These are phyloP conservation scores for Gallinago solitaria DNA, from an alignment of 2,797 vertebrate genomes.

Conservation along the genomic window DNA sequence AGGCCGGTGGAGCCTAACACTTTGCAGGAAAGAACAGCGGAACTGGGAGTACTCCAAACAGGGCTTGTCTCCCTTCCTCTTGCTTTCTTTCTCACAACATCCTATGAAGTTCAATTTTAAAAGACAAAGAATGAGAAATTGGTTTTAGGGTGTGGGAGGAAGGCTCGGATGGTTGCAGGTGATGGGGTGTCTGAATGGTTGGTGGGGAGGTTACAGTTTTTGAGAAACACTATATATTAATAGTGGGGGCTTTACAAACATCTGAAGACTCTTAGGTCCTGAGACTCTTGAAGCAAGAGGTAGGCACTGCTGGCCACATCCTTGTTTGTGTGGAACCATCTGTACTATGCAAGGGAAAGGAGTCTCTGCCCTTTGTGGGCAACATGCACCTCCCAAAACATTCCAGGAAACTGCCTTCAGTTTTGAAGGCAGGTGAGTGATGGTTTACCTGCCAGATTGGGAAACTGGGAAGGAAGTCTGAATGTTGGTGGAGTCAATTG, in stretches of 20 bases:
- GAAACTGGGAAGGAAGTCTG: background rate
- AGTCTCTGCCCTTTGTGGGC: background rate
- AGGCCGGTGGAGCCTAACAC: slow-evolving; percentile 33
- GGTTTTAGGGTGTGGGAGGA: slow-evolving; percentile 2
- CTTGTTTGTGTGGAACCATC: background rate
- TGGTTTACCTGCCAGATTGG: background rate
- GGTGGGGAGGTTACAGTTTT: slow-evolving; percentile 13
- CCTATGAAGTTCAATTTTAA: slow-evolving; percentile 24
- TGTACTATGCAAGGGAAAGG: background rate
- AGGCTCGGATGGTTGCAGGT: slow-evolving; percentile 5
- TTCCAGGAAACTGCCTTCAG: slow-evolving; percentile 42
- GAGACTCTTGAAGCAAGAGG: background rate
- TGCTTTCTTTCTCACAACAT: slow-evolving; percentile 39
- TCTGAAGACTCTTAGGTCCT: background rate
- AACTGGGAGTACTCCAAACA: slow-evolving; percentile 3
- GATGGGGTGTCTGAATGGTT: background rate
- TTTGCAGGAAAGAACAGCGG: slow-evolving; percentile 38
- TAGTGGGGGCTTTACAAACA: slow-evolving; percentile 28
- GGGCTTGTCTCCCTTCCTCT: slow-evolving; percentile 17
- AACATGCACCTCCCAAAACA: background rate
- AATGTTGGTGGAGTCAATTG: slow-evolving; percentile 7
- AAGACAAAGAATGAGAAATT: background rate
- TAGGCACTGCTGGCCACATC: slow-evolving; percentile 15
- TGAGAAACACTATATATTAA: slow-evolving; percentile 66
- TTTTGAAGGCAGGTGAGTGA: background rate